phyloP scores from a whole-genome alignment of 2,888 invertebrate species.

The Aproaerema taeniolella region DNA sequence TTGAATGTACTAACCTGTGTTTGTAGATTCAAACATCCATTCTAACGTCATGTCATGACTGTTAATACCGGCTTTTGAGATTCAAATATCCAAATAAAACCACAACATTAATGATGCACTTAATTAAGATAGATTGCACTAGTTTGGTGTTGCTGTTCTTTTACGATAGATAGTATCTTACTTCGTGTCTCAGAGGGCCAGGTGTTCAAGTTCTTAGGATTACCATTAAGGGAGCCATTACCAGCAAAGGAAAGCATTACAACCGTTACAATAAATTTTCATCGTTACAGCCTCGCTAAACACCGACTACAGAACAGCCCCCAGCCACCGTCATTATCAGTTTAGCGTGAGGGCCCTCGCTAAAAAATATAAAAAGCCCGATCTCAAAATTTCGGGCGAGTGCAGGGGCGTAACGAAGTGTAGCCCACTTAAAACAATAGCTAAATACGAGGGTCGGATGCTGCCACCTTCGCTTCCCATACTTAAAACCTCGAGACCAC shows the following conservation, averaged over 20 bases:
- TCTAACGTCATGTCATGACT: no score
- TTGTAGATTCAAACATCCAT: no score
- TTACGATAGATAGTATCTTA: conserved; percentile 7
- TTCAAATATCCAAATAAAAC: no score
- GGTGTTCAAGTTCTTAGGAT: conserved; percentile 56
- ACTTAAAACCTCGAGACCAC: conserved; percentile 60
- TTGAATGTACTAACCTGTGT: no score
- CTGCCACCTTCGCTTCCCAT: conserved; percentile 53
- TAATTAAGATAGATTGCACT: no score
- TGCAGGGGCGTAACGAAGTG: conserved; percentile 71
- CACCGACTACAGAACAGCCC: conserved; percentile 31
- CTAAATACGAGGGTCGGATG: conserved; percentile 65
- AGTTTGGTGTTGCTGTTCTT: no score
- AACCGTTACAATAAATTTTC: conserved; percentile 65
- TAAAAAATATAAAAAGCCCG: conserved; percentile 61
- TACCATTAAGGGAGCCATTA: conserved; percentile 55
- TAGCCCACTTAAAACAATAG: conserved; percentile 75
- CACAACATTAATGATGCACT: no score
- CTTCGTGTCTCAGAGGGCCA: conserved; percentile 26
- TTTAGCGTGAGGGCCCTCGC: conserved; percentile 60
- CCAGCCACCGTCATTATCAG: conserved; percentile 65
- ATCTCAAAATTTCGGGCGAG: conserved; percentile 61
- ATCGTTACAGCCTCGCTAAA: conserved; percentile 54
- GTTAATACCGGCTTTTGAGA: no score
- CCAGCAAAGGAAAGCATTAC: conserved; percentile 56